Evolutionary conservation across 1,140 invertebrate species (phyloP).

Genomic region (Camponotus pennsylvanicus): DNA sequence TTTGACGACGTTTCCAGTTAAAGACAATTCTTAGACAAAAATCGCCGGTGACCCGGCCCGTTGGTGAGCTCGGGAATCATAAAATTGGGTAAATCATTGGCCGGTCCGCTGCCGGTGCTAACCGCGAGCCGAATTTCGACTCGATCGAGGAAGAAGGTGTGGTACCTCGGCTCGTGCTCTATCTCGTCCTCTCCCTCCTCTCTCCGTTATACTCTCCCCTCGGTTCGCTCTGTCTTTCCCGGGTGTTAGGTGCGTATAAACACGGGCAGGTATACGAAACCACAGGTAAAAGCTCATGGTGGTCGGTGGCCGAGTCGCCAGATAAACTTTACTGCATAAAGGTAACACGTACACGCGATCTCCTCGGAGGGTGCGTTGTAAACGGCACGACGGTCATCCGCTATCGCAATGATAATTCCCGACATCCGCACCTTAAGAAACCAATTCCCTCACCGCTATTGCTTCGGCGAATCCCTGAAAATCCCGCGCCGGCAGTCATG

Average conservation of each 20-base stretch:
- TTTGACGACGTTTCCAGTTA: conserved; percentile 24
- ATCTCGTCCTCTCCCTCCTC: neutral
- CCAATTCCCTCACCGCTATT: conserved; percentile 30
- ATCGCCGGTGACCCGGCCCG: conserved; percentile 50
- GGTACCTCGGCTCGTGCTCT: conserved; percentile 62
- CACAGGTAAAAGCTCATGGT: conserved; percentile 80
- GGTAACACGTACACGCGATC: conserved; percentile 74
- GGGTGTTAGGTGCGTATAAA: conserved; percentile 79
- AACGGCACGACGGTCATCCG: conserved; percentile 74
- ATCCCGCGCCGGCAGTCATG: conserved; percentile 22
- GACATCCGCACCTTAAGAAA: conserved; percentile 74
- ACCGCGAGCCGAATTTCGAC: conserved; percentile 62
- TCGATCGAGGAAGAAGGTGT: conserved; percentile 51
- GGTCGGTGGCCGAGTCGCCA: conserved; percentile 76
- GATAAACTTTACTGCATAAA: conserved; percentile 79
- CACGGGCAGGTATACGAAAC: conserved; percentile 73
- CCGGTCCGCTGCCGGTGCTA: conserved; percentile 31
- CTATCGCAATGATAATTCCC: conserved; percentile 82
- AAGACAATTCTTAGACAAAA: conserved; percentile 58
- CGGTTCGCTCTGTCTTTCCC: conserved; percentile 8
- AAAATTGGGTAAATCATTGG: conserved; percentile 76
- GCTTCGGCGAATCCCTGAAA: conserved; percentile 30
- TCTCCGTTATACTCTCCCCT: neutral
- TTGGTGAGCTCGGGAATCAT: conserved; percentile 75
- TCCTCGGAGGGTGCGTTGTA: conserved; percentile 23